A percentile compares a stretch with the other conserved stretches of the same genome.
phyloP scores from a whole-genome alignment of 2,797 vertebrate species.

The Lerista edwardsae region DNA sequence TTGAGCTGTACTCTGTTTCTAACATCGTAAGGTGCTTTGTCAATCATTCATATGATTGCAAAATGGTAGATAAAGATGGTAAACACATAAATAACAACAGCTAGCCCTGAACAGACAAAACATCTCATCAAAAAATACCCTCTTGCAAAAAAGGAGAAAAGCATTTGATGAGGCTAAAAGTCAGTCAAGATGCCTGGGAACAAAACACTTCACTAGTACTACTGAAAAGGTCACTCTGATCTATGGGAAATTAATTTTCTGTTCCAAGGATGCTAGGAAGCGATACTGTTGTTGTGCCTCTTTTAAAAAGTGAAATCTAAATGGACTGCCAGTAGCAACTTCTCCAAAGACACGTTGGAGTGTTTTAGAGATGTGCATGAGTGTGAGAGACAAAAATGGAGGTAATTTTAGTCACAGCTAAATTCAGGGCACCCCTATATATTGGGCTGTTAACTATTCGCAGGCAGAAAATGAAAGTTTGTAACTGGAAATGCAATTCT shows the following conservation, averaged over 20 bases:
- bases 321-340: conserved; percentile 41
- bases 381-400: background rate
- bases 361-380: too few species aligned
- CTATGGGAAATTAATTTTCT: conserved; percentile 44
- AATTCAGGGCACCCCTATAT: conserved; percentile 38
- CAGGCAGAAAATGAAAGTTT: background rate
- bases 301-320: conserved; percentile 49
- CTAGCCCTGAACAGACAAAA: background rate
- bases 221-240: conserved; percentile 28
- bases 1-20: too few species aligned
- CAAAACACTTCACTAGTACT: background rate
- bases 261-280: conserved; percentile 17
- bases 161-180: conserved; percentile 4
- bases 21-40: too few species aligned
- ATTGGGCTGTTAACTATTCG: conserved; percentile 13
- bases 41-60: too few species aligned
- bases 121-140: background rate
- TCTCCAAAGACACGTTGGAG: conserved; percentile 43
- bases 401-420: conserved; percentile 66
- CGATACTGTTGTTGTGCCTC: background rate
- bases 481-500: too few species aligned
- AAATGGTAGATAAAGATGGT: too few species aligned
- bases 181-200: conserved; percentile 14
- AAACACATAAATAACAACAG: background rate
- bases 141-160: background rate